Evolutionary conservation across 2,113 vertebrate species (phyloP), one percentile per base, ranked within the genome.

Genomic region (Oophaga pumilio): DNA sequence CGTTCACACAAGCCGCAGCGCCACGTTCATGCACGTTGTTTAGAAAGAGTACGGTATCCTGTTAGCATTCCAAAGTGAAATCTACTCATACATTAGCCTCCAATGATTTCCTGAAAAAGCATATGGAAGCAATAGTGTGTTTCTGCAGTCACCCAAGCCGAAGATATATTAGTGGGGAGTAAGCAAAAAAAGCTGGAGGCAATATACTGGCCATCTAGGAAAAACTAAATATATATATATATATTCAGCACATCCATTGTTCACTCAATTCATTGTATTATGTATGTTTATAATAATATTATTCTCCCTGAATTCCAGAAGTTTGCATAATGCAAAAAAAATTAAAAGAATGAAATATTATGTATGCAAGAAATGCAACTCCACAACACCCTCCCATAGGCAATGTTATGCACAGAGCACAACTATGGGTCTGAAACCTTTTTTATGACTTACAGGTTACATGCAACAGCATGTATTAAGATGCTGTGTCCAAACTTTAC

Each of bases 61-160:
- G 92, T 91, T 92, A 91, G 93, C 97, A 96, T 95, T 94, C 93
- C 94, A 93, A 96, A 96, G 95, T 96, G 95, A 94, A 93, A 92
- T 91, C 95, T 94, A 95, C 96, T 97, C 95, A 94, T 92, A 92
- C 92, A 90, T 94, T 92, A 87, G 93, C 94, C 94, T 93, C 90
- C 93, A 87, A 92, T 90, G 93, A 88, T 95, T 94, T 94, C 93
- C 96, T 94, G 94, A 79, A 92, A 93, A 90, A 95, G 97, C 97
- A 99, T 98, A 96, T 99, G 98, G 97, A 98, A 98, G 96, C 94
- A 95, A 98, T 99, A 97, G 96, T 90, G 78, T 89, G 85, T 92
- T 90, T 91, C 87, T 57, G 91, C 91, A 79, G 90, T 94, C 92
- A 89, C 89, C 91, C 91, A 83, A 92, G 93, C 92, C 91, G 90